Evolutionary conservation across 2,797 vertebrate species (phyloP).

Genomic region (Hybognathus amarus): DNA sequence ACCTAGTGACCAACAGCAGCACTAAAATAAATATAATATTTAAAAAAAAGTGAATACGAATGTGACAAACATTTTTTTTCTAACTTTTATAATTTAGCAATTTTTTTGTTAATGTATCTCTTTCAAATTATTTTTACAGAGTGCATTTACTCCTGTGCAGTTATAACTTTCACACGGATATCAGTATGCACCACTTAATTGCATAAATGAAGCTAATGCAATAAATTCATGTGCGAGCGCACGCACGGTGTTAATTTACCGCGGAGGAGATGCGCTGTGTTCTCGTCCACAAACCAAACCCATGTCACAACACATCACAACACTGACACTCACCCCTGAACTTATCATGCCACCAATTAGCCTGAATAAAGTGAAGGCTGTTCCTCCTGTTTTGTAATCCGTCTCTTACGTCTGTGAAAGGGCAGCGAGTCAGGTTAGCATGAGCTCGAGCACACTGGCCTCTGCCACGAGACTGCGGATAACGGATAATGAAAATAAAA

Average conservation of each 20-base stretch:
- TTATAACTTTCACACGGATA: slow-evolving; percentile 17
- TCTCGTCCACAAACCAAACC: slow-evolving; percentile 64
- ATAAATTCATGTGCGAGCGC: slow-evolving; percentile 9
- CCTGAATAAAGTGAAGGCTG: slow-evolving; percentile 64
- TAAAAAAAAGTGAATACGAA: too few relatives aligned
- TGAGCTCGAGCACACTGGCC: slow-evolving; percentile 48
- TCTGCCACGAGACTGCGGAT: neutral
- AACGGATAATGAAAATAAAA: slow-evolving; percentile 22
- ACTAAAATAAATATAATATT: neutral
- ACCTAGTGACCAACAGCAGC: neutral
- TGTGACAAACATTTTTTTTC: neutral
- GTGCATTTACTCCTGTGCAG: neutral
- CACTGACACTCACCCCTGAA: slow-evolving; percentile 72
- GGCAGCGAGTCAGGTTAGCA: slow-evolving; percentile 61
- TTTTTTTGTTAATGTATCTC: neutral
- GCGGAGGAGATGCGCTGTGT: slow-evolving; percentile 59
- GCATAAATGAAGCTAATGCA: slow-evolving; percentile 1
- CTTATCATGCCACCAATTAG: slow-evolving; percentile 77
- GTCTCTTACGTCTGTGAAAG: slow-evolving; percentile 68
- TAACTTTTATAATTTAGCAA: too few relatives aligned
- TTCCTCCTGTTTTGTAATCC: slow-evolving; percentile 58
- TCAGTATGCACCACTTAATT: slow-evolving; percentile 22
- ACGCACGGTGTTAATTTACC: slow-evolving; percentile 40
- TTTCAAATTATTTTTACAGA: neutral
- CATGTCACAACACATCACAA: slow-evolving; percentile 75